These are phyloP conservation scores for Panthera tigris DNA, from an alignment of 2,113 vertebrate genomes.

Conservation along the genomic window DNA sequence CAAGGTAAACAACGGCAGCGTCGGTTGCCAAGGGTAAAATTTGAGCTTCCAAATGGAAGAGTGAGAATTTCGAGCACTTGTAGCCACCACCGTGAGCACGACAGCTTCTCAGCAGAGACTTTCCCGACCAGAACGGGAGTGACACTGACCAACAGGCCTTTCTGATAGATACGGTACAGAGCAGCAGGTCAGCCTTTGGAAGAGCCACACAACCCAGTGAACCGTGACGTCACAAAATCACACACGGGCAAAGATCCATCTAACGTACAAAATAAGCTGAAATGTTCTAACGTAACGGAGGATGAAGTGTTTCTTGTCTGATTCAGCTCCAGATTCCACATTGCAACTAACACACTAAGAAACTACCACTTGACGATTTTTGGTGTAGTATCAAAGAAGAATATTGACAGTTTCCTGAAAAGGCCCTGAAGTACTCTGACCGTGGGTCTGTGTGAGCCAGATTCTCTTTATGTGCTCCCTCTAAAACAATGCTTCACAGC, in stretches of 20 bases:
- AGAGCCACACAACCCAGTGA: accelerated
- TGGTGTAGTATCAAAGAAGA: neutral
- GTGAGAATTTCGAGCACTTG: neutral
- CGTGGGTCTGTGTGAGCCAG: accelerated
- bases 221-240: neutral
- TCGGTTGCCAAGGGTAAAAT: neutral
- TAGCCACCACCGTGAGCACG: neutral
- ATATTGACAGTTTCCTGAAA: neutral
- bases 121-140: neutral
- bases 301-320: neutral
- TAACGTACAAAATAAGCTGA: accelerated
- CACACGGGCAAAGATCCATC: accelerated
- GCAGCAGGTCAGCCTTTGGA: accelerated
- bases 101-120: neutral
- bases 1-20: neutral
- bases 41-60: neutral
- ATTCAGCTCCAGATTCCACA: neutral
- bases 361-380: neutral
- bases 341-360: accelerated
- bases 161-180: accelerated
- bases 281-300: accelerated
- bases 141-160: accelerated
- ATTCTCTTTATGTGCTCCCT: neutral
- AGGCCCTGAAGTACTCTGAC: neutral
- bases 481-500: accelerated